Conservation (phyloP, 2,888 invertebrate genomes). For the Rhaphigaster nebulosa region DNA sequence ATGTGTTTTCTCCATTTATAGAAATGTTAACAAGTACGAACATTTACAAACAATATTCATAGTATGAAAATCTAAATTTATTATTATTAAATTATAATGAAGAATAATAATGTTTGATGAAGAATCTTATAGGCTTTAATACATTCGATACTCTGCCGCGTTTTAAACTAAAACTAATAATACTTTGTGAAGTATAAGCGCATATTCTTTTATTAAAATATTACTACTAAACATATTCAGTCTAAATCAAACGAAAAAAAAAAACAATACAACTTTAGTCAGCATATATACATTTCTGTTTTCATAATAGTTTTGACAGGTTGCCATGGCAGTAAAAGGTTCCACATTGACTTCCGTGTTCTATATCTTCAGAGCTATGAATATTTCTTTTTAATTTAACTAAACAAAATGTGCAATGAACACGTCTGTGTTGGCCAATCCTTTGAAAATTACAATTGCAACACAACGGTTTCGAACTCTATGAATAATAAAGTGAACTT, state of each 20-base stretch:
- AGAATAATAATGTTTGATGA: not conserved
- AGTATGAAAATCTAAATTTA: not conserved
- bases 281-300: constrained; percentile 12
- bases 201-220: not conserved
- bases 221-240: constrained; percentile 10
- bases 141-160: not conserved
- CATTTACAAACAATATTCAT: not conserved
- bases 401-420: not conserved
- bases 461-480: not conserved
- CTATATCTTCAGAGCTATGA: not conserved
- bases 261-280: not conserved
- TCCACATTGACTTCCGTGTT: constrained; percentile 32
- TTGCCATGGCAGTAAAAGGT: constrained; percentile 1
- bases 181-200: not conserved
- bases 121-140: not conserved
- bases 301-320: not conserved
- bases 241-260: constrained; percentile 8
- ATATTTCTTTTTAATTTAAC: not conserved
- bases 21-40: not conserved
- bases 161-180: not conserved
- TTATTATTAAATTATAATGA: not conserved
- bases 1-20: constrained; percentile 62
- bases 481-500: too few relatives aligned
- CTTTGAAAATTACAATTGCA: not conserved
- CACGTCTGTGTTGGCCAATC: not conserved